phyloP scores from a whole-genome alignment of 2,888 invertebrate species.

The Diaphora mendica region DNA sequence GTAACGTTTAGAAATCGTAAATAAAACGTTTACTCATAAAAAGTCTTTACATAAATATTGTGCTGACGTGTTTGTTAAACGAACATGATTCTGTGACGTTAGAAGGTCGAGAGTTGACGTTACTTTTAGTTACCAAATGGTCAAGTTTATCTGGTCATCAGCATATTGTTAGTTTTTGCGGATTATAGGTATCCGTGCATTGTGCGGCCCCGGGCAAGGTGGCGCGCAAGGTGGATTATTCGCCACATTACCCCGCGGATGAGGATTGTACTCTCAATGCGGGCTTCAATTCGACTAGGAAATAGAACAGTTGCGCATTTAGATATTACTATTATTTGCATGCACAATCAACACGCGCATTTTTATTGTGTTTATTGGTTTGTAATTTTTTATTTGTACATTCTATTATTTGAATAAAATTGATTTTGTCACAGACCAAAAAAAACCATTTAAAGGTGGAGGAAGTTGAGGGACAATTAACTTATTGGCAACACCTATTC shows the following conservation, averaged over 20 bases:
- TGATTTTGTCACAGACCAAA: not conserved
- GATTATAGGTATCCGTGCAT: slow-evolving; percentile 73
- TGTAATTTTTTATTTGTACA: slow-evolving; percentile 2
- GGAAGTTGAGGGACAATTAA: no score
- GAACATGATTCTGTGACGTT: slow-evolving; percentile 17
- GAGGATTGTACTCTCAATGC: slow-evolving; percentile 68
- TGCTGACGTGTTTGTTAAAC: slow-evolving; percentile 15
- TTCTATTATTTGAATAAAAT: not conserved
- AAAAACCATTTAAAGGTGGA: no score
- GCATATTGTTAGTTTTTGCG: slow-evolving; percentile 78
- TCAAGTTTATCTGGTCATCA: slow-evolving; percentile 38
- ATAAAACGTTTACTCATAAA: slow-evolving; percentile 55
- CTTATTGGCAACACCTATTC: no score
- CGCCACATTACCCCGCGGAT: slow-evolving; percentile 78
- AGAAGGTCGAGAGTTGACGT: slow-evolving; percentile 41
- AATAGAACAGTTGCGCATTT: slow-evolving; percentile 78
- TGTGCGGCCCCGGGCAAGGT: slow-evolving; percentile 60
- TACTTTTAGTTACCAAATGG: slow-evolving; percentile 22
- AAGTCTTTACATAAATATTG: slow-evolving; percentile 24
- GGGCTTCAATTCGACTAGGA: slow-evolving; percentile 66
- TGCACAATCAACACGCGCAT: slow-evolving; percentile 30
- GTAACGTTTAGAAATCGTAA: slow-evolving; percentile 61
- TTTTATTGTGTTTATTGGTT: slow-evolving; percentile 32
- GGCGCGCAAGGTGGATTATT: slow-evolving; percentile 82
- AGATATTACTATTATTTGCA: slow-evolving; percentile 51